Evolutionary conservation across 2,797 vertebrate species (phyloP).

Genomic region (Psittacula echo): DNA sequence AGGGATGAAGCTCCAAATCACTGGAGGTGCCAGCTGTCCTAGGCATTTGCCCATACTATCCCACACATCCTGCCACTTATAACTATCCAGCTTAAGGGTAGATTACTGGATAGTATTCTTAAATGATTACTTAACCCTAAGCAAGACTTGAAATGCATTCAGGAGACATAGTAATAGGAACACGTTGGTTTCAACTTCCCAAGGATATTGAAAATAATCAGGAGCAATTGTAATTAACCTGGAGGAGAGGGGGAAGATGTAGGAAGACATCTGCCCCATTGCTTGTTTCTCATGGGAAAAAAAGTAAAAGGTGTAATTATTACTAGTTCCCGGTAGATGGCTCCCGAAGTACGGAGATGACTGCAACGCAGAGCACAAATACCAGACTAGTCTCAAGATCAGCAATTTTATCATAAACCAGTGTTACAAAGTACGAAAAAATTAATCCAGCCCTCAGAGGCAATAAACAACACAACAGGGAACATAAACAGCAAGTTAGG

Average conservation of each 20-base stretch:
- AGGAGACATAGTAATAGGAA: neutral
- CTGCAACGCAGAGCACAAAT: neutral
- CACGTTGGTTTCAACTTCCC: neutral
- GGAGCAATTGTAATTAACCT: neutral
- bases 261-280: neutral
- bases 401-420: neutral
- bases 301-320: neutral
- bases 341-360: neutral
- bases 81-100: neutral
- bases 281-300: neutral
- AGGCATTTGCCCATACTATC: neutral
- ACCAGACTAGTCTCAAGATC: neutral
- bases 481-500: neutral
- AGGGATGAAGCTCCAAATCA: neutral
- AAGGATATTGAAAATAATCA: neutral
- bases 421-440: neutral
- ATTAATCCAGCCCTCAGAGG: neutral
- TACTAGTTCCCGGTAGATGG: neutral
- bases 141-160: neutral
- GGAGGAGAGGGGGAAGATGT: neutral
- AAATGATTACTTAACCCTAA: neutral
- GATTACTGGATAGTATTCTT: neutral
- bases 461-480: neutral
- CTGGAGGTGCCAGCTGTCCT: neutral
- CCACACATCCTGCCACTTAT: neutral